Conservation (phyloP, 2,113 vertebrate species). For the Odocoileus virginianus region DNA sequence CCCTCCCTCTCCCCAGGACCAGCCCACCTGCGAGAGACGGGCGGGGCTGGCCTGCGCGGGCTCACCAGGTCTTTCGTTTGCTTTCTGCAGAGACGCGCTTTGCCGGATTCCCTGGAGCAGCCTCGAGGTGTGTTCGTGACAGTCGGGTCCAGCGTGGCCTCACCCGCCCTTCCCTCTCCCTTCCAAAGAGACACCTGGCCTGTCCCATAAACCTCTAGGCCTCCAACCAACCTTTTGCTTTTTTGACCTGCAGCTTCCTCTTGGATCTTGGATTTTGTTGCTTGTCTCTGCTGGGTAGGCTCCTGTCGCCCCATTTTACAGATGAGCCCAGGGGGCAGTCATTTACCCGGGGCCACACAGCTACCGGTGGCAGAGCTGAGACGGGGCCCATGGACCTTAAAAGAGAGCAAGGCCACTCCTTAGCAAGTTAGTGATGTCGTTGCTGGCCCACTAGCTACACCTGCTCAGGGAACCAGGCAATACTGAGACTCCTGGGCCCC, state of each 20-base stretch:
- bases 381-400: background rate
- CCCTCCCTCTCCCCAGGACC: background rate
- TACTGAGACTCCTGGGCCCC: background rate
- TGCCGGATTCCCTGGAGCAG: background rate
- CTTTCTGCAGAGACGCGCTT: background rate
- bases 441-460: background rate
- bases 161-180: background rate
- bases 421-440: background rate
- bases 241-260: background rate
- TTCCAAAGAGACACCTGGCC: background rate
- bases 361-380: background rate
- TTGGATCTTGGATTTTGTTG: background rate
- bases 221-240: background rate
- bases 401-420: background rate
- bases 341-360: background rate
- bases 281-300: background rate
- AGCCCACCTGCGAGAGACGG: background rate
- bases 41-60: background rate
- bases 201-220: background rate
- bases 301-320: background rate
- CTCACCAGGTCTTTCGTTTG: background rate
- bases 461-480: background rate
- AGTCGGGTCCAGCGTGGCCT: background rate
- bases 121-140: fast-evolving
- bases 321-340: background rate